These are phyloP conservation scores for Haliclona indistincta DNA, from an alignment of 37 sponge, comb jelly and placozoan species.

Conservation along the genomic window DNA sequence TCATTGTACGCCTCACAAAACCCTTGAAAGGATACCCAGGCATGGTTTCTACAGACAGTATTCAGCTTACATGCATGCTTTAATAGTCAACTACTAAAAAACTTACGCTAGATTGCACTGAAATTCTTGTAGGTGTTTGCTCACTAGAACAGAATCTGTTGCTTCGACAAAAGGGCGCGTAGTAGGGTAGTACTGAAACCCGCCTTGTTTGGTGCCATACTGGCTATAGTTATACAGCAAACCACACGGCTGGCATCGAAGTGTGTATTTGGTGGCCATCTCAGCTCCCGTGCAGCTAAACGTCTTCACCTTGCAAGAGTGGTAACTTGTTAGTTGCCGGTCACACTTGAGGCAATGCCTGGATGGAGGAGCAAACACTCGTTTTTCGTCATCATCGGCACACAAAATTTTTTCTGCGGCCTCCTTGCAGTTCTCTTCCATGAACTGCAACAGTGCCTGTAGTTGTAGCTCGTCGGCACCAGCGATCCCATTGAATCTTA, in stretches of 20 bases:
- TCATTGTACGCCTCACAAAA: constrained; percentile 40
- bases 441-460: no score
- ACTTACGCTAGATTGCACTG: constrained; percentile 48
- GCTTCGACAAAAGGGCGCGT: constrained; percentile 9
- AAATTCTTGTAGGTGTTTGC: constrained; percentile 1
- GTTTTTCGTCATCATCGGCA: no score
- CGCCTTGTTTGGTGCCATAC: constrained; percentile 35
- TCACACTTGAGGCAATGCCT: constrained; percentile 15
- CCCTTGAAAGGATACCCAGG: constrained; percentile 51
- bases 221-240: constrained; percentile 24
- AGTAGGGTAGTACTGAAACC: constrained; percentile 21
- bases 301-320: no score
- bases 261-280: not conserved
- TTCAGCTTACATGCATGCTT: no score
- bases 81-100: no score
- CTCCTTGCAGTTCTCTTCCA: no score
- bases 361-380: constrained; percentile 31
- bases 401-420: no score
- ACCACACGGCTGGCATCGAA: constrained; percentile 18
- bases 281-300: not conserved
- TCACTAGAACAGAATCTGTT: constrained; percentile 16
- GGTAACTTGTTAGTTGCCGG: constrained; percentile 4
- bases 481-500: no score
- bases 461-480: no score
- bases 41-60: no score